These are phyloP conservation scores for Menura novaehollandiae DNA, from an alignment of 2,113 vertebrate species.

Conservation along the genomic window DNA sequence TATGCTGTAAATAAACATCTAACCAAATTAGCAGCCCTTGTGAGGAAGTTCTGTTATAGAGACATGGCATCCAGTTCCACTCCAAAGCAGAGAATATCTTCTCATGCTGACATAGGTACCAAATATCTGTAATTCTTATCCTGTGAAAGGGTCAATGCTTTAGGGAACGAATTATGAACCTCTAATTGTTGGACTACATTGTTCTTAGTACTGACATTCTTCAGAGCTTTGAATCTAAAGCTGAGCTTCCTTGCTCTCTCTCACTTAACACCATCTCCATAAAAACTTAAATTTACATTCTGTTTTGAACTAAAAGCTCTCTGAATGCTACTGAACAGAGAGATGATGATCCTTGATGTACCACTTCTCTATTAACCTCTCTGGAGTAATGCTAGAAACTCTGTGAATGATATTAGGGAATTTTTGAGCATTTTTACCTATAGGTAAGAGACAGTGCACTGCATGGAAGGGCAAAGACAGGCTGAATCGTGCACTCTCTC, in stretches of 20 bases:
- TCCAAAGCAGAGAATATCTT: not conserved
- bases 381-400: not conserved
- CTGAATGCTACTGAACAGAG: not conserved
- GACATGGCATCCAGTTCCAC: not conserved
- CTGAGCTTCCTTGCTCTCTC: not conserved
- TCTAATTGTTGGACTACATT: not conserved
- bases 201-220: not conserved
- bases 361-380: not conserved
- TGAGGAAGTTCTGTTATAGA: not conserved
- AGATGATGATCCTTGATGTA: not conserved
- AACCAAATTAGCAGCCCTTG: not conserved
- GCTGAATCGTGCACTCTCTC: accelerated
- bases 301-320: not conserved
- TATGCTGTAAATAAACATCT: not conserved
- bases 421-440: not conserved
- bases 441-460: not conserved
- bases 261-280: not conserved
- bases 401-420: not conserved
- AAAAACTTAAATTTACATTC: not conserved
- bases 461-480: not conserved
- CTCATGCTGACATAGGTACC: not conserved
- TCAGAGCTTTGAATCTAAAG: not conserved
- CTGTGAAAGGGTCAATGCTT: not conserved
- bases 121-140: not conserved
- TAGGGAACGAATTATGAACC: not conserved